phyloP scores from a whole-genome alignment of 2,888 invertebrate genomes.

The Halictus ligatus region DNA sequence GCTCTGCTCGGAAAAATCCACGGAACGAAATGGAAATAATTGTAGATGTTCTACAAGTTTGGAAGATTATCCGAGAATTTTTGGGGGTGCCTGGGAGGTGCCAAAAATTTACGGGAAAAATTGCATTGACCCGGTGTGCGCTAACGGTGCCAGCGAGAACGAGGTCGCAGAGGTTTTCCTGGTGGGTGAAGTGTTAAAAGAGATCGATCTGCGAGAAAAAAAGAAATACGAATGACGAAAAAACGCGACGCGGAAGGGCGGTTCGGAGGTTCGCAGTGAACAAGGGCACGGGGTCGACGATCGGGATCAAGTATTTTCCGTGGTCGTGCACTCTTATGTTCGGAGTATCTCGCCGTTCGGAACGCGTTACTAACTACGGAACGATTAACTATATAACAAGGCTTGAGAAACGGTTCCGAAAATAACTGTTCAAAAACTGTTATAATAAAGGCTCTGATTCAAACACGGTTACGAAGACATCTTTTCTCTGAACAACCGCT shows the following conservation, averaged over 20 bases:
- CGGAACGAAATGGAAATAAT: background rate
- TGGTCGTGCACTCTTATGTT: constrained; percentile 80
- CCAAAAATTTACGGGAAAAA: background rate
- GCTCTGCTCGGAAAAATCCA: background rate
- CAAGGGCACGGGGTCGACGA: constrained; percentile 4
- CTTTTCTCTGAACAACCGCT: background rate
- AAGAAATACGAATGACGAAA: background rate
- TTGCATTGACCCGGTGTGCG: background rate
- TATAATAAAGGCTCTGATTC: background rate
- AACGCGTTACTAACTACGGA: constrained; percentile 71
- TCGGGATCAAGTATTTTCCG: constrained; percentile 27
- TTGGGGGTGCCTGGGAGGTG: background rate
- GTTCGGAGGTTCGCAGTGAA: background rate
- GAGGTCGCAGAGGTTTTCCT: background rate
- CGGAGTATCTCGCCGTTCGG: constrained; percentile 71
- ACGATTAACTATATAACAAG: constrained; percentile 71
- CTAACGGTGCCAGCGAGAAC: background rate
- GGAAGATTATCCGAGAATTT: background rate
- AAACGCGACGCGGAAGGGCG: constrained; percentile 5
- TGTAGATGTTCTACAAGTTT: background rate
- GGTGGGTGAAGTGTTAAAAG: background rate
- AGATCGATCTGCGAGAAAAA: background rate
- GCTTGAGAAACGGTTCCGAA: constrained; percentile 4
- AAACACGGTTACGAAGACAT: background rate
- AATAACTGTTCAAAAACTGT: constrained; percentile 2